Evolutionary conservation across 1,140 invertebrate species (phyloP).

Genomic region (Ceratina japonica): DNA sequence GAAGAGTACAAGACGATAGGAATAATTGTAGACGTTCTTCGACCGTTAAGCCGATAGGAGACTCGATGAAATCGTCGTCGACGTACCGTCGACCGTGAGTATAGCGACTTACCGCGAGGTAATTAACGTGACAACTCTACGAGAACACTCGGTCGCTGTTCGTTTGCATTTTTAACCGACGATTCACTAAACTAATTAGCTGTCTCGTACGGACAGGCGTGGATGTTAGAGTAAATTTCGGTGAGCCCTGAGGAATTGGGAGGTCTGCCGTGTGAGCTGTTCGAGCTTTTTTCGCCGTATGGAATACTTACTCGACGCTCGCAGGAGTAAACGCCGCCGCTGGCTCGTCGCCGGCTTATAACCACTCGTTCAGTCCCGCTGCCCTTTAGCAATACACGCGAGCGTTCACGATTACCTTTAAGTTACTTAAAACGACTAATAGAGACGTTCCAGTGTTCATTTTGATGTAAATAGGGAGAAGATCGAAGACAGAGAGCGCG

Average conservation of each 20-base stretch:
- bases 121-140: not conserved
- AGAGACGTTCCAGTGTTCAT: slow-evolving; percentile 70
- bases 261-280: too few relatives aligned
- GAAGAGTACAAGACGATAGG: slow-evolving; percentile 40
- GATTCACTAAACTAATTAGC: slow-evolving; percentile 5
- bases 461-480: slow-evolving; percentile 71
- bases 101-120: not conserved
- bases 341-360: too few relatives aligned
- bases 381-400: slow-evolving; percentile 59
- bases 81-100: not conserved
- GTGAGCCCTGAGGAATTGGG: not conserved
- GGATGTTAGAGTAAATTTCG: not conserved
- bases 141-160: slow-evolving; percentile 5
- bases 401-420: slow-evolving; percentile 67
- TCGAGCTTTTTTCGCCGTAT: too few relatives aligned
- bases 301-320: too few relatives aligned
- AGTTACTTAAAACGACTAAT: slow-evolving; percentile 53
- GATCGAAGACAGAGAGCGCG: slow-evolving; percentile 33
- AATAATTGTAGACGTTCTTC: slow-evolving; percentile 9
- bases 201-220: not conserved
- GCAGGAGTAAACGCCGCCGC: too few relatives aligned
- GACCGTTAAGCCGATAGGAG: not conserved
- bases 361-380: slow-evolving; percentile 12
- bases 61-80: not conserved
- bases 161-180: not conserved